Conservation (phyloP, 1,140 invertebrate genomes). For the Drosophila persimilis region DNA sequence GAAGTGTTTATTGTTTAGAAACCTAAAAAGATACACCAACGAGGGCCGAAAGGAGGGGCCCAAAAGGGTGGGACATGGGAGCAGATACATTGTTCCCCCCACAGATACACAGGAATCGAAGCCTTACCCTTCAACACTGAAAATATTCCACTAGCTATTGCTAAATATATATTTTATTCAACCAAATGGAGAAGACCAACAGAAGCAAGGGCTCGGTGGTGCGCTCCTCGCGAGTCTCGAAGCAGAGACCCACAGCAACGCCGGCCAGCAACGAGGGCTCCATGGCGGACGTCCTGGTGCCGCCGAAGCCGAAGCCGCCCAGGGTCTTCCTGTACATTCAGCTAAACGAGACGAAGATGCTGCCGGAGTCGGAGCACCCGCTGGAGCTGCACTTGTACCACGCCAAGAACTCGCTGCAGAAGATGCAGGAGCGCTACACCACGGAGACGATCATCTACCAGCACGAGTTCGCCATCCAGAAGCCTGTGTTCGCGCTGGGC, state of each 20-base stretch:
- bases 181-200: too few species aligned
- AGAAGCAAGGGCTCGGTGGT: too few species aligned
- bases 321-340: constrained; percentile 71
- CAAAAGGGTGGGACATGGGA: too few species aligned
- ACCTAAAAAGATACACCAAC: constrained; percentile 5
- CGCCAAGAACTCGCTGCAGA: constrained; percentile 59
- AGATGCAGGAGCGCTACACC: constrained; percentile 68
- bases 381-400: constrained; percentile 69
- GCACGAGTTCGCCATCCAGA: constrained; percentile 45
- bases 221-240: too few species aligned
- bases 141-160: too few species aligned
- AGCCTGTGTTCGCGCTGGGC: constrained; percentile 58
- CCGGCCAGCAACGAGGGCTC: not conserved
- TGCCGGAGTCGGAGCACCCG: constrained; percentile 43
- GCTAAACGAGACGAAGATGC: constrained; percentile 45
- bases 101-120: too few species aligned
- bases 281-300: not conserved
- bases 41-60: not conserved
- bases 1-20: constrained; percentile 66
- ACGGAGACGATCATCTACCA: constrained; percentile 64
- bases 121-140: too few species aligned
- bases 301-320: not conserved
- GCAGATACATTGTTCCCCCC: too few species aligned
- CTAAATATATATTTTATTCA: too few species aligned
- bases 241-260: too few species aligned